Percentiles rank a stretch among this genome's conserved stretches.
Evolutionary conservation across 2,888 invertebrate genomes (phyloP).

Genomic region (Allacma fusca): DNA sequence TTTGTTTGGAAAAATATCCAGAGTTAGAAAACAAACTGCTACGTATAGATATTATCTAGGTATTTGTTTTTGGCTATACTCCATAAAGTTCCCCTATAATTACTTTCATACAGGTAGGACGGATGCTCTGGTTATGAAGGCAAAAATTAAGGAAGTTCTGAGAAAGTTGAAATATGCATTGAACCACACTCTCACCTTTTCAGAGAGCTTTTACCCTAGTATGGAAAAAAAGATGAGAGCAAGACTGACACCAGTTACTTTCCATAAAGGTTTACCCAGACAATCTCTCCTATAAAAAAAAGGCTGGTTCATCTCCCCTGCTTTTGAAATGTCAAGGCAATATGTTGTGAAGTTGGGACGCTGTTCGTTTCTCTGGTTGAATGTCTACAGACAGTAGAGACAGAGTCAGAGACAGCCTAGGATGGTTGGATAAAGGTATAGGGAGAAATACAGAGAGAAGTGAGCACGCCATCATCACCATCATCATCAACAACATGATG

Average conservation of each 20-base stretch:
- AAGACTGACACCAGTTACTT: constrained; percentile 11
- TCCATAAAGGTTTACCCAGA: not conserved
- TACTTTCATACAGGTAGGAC: too few species aligned
- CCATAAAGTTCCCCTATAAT: too few species aligned
- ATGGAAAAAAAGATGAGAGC: not conserved
- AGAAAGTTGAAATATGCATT: not conserved
- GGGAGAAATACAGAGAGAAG: not conserved
- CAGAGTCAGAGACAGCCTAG: too few species aligned
- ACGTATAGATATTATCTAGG: too few species aligned
- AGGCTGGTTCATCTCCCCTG: not conserved
- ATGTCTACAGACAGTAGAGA: not conserved
- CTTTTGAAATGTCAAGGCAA: constrained; percentile 37
- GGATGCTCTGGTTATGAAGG: too few species aligned
- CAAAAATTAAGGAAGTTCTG: not conserved
- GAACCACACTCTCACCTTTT: not conserved
- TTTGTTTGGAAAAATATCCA: too few species aligned
- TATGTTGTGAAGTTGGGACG: not conserved
- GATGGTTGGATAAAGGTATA: too few species aligned
- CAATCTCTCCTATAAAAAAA: not conserved
- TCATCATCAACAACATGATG: constrained; percentile 32
- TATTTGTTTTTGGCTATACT: too few species aligned
- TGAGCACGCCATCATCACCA: constrained; percentile 8
- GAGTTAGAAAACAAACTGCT: too few species aligned
- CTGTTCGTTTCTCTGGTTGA: not conserved
- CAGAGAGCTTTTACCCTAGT: not conserved